Base-by-base conservation (phyloP, 2,888 invertebrate genomes). In the Melitaea athalia region DNA sequence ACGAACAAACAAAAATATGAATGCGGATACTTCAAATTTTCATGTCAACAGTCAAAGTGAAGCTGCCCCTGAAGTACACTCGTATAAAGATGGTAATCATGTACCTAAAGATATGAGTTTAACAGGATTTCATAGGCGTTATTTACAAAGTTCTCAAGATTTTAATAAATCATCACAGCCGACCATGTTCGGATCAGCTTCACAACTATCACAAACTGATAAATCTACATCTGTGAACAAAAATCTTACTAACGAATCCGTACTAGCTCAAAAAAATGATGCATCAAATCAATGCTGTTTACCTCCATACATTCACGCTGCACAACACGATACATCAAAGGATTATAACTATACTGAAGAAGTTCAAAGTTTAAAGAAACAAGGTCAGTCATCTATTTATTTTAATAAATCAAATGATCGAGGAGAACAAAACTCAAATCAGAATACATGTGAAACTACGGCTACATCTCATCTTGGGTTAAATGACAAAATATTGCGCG, bases 221-320 rank as follows among this genome's bases (percentile, higher is more conserved):
- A 33, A 33, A 33, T n/a, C 31, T 38, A 31, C 31, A 33, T 14
- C 31, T 11, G 11, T 14, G 12, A 11, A 33, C 11, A 55, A 1
- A 3, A 12, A 33, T 14, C n/a, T 14, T 14, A 5, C 14, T 10
- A 49, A 61, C 14, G 3, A 45, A 33, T 31, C 11, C 14, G 5
- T 24, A 24, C 31, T 6, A 33, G 6, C 33, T 38, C 38, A 5
- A 8, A 17, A 31, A n/a, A 60, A 47, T 12, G 24, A 24, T 12
- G 12, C 45, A 17, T 60, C 45, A 45, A 60, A 45, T 12, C 59
- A 17, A 24, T 60, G 45, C 42, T 60, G 24, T 14, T 45, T 31
- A 31, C 45, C 59, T 42, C 24, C 24, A 31, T 60, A 47, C 17
- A 45, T 43, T 45, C 45, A 60, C 24, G 14, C n/a, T 12, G 12